phyloP scores from a whole-genome alignment of 2,113 vertebrate genomes.

The Abramis brama region DNA sequence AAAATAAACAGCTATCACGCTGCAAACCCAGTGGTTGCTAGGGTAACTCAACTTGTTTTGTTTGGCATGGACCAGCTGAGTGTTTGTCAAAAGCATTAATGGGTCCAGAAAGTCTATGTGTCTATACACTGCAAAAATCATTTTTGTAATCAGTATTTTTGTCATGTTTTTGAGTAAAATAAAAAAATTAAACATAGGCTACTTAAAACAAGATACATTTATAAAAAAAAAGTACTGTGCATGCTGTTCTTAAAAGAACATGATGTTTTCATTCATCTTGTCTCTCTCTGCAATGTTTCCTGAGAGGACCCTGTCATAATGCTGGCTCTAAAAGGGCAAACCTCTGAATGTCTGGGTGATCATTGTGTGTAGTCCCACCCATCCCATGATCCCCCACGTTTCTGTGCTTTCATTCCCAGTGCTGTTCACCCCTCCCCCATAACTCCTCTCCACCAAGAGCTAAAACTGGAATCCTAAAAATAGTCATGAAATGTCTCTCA shows the following conservation, averaged over 20 bases:
- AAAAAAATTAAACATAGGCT: not conserved
- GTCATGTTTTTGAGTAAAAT: not conserved
- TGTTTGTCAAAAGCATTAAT: slow-evolving; percentile 23
- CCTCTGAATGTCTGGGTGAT: slow-evolving; percentile 6
- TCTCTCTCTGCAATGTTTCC: not conserved
- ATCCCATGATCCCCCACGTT: not conserved
- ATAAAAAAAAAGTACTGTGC: not conserved
- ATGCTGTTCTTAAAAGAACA: not conserved
- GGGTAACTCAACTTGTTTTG: slow-evolving; percentile 75
- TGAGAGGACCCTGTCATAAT: not conserved
- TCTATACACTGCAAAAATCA: slow-evolving; percentile 46
- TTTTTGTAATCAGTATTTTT: not conserved
- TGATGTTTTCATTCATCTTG: not conserved
- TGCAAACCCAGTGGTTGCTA: slow-evolving; percentile 69
- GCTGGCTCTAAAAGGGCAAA: slow-evolving; percentile 28
- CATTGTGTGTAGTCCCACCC: slow-evolving; percentile 25
- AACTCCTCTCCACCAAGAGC: slow-evolving; percentile 56
- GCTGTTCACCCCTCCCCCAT: slow-evolving; percentile 42
- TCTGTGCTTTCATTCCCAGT: not conserved
- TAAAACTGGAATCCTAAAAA: slow-evolving; percentile 75
- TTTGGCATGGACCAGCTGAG: slow-evolving; percentile 70
- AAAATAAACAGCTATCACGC: slow-evolving; percentile 71
- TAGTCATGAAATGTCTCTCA: slow-evolving; percentile 69
- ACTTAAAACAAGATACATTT: not conserved
- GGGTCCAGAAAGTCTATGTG: not conserved